Evolutionary conservation across 2,888 invertebrate species (phyloP), one percentile per base, ranked within the genome.

Genomic region (Eupithecia insigniata): DNA sequence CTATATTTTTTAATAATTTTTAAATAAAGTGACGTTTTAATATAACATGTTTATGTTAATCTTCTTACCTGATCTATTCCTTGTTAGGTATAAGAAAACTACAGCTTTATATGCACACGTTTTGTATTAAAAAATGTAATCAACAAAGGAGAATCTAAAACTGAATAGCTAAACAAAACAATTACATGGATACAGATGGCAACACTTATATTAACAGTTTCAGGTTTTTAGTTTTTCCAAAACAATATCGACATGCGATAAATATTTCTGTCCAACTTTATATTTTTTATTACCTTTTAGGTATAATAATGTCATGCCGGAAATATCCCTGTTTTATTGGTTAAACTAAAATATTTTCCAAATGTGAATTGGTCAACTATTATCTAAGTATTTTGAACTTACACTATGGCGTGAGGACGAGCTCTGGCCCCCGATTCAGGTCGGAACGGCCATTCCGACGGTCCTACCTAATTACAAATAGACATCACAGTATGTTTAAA

Each of bases 401-500:
- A 71, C 68, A 55, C 81, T 87, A 89, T 89, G 90, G 90, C 88
- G 83, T 83, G 18, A 46, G 51, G 61, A 61, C 68, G 32, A 66
- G 64, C 36, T 34, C 60, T 61, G 39, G 70, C 46, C 43, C 28
- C 43, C 16, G 43, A 28, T 12, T 18, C 43, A 30, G 36, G 43
- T 26, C 16, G 16, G n/a, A 8, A 51, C 39, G 18, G 22, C 14
- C 18, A 16, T 58, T 55, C 18, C 14, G 51, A 34, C 70, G 58
- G 61, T 46, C 69, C 66, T 51, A 62, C 46, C 46, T 51, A 55
- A 66, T 76, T 90, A 90, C 90, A 81, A 86, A 85, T 86, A 89
- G 88, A 90, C 86, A 92, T 92, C 92, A 92, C 92, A 92, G 92
- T 66, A 34, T 60, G 22, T 22, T 43, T 30, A n/a, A 43, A 66